Conservation (phyloP, 2,113 vertebrate species). For the Hystrix cristata region DNA sequence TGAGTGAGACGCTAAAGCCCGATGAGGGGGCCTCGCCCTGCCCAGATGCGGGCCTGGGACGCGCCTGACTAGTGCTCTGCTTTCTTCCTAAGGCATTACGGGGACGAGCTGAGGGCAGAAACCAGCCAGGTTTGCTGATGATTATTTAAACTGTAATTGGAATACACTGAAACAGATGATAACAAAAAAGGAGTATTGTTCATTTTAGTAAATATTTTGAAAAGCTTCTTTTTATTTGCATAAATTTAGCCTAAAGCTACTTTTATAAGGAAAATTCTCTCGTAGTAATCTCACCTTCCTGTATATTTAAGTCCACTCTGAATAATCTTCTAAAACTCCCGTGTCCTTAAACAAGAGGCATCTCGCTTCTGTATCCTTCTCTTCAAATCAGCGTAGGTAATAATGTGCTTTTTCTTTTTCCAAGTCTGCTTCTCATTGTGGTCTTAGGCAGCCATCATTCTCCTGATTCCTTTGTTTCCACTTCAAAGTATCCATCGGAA, state of each 20-base stretch:
- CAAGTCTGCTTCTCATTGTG: neutral
- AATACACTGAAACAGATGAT: neutral
- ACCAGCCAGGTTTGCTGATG: neutral
- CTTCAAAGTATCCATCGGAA: constrained; percentile 58
- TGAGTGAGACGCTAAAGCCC: neutral
- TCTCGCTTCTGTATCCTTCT: neutral
- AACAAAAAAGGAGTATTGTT: neutral
- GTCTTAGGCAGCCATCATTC: constrained; percentile 29
- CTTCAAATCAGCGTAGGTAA: constrained; percentile 38
- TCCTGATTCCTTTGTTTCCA: constrained; percentile 19
- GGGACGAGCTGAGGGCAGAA: neutral
- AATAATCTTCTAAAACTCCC: neutral
- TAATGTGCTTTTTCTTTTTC: constrained; percentile 19
- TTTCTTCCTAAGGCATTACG: neutral
- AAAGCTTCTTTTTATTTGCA: constrained; percentile 21
- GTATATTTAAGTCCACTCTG: neutral
- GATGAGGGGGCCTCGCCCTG: neutral
- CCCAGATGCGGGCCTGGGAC: accelerated
- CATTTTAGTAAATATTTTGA: neutral
- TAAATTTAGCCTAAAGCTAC: neutral
- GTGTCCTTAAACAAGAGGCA: neutral
- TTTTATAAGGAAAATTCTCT: neutral
- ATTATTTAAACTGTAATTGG: neutral
- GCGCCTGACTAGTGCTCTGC: neutral
- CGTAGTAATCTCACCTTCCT: constrained; percentile 17